phyloP scores from a whole-genome alignment of 2,113 vertebrate genomes.

The Antigone vipio region DNA sequence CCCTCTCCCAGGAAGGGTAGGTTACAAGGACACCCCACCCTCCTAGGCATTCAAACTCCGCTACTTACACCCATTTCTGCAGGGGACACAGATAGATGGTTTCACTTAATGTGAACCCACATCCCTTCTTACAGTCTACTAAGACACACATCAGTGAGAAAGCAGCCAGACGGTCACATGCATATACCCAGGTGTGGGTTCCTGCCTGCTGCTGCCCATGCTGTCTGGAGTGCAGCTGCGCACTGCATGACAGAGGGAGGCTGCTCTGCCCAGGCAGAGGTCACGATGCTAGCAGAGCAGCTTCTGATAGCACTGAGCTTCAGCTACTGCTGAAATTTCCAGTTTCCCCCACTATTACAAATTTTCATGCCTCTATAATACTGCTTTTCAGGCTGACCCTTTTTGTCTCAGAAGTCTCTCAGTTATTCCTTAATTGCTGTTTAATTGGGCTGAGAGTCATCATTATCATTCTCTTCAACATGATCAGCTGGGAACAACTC shows the following conservation, averaged over 20 bases:
- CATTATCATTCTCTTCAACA: not conserved
- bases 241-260: not conserved
- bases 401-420: not conserved
- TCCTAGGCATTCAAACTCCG: not conserved
- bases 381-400: not conserved
- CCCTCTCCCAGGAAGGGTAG: not conserved
- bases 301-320: not conserved
- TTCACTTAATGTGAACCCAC: not conserved
- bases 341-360: not conserved
- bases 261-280: not conserved
- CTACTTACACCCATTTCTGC: not conserved
- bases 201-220: not conserved
- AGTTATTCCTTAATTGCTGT: not conserved
- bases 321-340: not conserved
- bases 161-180: too few species aligned
- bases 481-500: rapidly evolving
- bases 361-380: not conserved
- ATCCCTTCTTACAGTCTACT: not conserved
- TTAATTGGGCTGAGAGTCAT: not conserved
- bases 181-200: not conserved
- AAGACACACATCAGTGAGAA: not conserved
- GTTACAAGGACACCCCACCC: not conserved
- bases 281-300: not conserved
- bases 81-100: not conserved
- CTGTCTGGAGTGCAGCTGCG: not conserved